These are phyloP conservation scores for Luidia sarsii DNA, from an alignment of 53 echinoderm and acorn worm genomes.

Conservation along the genomic window DNA sequence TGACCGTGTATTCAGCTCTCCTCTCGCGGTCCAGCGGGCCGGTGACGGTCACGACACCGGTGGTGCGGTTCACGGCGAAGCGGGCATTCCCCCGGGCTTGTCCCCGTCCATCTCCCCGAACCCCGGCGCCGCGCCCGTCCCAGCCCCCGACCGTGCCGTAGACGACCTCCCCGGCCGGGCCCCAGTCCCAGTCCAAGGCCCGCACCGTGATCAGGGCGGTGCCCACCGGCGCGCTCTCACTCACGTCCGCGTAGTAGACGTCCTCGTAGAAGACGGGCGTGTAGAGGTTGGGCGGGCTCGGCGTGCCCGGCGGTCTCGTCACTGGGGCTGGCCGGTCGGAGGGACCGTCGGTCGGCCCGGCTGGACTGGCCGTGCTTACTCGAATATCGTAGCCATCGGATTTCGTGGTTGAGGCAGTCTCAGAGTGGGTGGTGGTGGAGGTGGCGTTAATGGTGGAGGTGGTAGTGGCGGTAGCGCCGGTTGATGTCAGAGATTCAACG, in stretches of 20 bases:
- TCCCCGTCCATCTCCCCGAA: neutral
- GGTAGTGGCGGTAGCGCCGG: no score
- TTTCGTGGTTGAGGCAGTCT: no score
- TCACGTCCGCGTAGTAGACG: slow-evolving; percentile 12
- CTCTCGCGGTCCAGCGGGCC: slow-evolving; percentile 18
- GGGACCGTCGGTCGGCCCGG: no score
- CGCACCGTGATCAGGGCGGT: slow-evolving; percentile 22
- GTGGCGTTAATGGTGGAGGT: no score
- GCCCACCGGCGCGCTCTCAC: slow-evolving; percentile 16
- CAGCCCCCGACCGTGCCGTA: neutral
- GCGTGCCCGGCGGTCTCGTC: no score
- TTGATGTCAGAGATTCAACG: no score
- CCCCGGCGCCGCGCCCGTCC: no score
- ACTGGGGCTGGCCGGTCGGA: no score
- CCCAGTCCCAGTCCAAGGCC: slow-evolving; percentile 41
- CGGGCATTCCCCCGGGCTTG: neutral
- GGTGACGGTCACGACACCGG: slow-evolving; percentile 12
- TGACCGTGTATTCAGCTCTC: slow-evolving; percentile 3
- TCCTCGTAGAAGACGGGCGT: slow-evolving; percentile 43
- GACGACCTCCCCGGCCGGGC: neutral
- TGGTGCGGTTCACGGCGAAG: slow-evolving; percentile 24
- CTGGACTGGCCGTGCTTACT: no score
- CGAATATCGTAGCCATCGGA: no score
- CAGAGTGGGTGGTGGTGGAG: no score
- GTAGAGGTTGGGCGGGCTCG: slow-evolving; percentile 3